Base-by-base conservation (phyloP, 2,888 invertebrate genomes). In the Harpalus rubripes region DNA sequence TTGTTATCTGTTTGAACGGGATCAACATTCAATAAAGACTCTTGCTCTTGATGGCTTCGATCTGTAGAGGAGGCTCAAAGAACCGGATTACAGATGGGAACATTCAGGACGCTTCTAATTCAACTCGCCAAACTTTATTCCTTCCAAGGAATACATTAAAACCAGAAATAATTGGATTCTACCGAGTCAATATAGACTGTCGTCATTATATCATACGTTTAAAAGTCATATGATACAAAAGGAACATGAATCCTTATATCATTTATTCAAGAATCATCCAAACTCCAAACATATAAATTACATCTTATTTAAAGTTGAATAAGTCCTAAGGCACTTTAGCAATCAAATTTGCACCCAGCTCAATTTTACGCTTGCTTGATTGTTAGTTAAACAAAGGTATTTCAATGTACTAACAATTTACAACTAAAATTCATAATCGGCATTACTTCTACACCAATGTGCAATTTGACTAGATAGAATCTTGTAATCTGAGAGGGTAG, bases 1-100 rank as follows among this genome's bases (percentile, higher is more conserved):
- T 84, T 84, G 78, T 84, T 84, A 84, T 65, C 78, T 84, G 78
- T 84, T 84, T 78, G 84, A 84, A 84, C 78, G 32, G 65, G 84
- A 84, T 84, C 78, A 84, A 52, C 78, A 84, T 84, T 84, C 84
- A 84, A 84, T 84, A 63, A 76, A 61, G 22, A 63, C 44, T 59
- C 12, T 32, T 72, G 59, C 6, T 32, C 58, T 7, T 58, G 18
- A 61, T 15, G 22, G 16, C 61, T 22, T 61, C 61, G 16, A 61
- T 61, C 61, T 22, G 18, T 61, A 22, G 16, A 22, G 0, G 61
- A 22, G 12, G 61, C 61, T 18, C 44, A 52, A 52, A 52, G 44
- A 52, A 52, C 1, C 44, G 44, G 44, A 52, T 22, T 16, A 61
- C 22, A 18, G 61, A 61, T 61, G 61, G n/a, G 61, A 16, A 61